A percentile compares a stretch with the other conserved stretches of the same genome.
These are phyloP conservation scores for Conus ventricosus DNA, from an alignment of 1,140 invertebrate genomes.

Conservation along the genomic window DNA sequence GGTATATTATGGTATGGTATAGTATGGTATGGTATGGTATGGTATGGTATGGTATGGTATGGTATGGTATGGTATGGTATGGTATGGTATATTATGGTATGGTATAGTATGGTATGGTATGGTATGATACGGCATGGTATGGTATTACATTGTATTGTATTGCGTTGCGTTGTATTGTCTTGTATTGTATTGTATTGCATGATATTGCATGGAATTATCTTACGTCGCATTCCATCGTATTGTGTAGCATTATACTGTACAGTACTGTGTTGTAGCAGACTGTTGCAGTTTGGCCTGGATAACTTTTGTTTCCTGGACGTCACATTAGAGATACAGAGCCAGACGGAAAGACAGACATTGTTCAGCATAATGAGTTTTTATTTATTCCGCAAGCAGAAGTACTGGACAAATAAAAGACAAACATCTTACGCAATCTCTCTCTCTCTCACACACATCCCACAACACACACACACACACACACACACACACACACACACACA, in stretches of 20 bases:
- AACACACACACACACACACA: no score
- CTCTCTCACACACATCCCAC: no score
- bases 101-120: conserved; percentile 40
- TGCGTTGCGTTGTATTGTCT: conserved; percentile 42
- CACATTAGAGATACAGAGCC: no score
- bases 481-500: no score
- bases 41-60: conserved; percentile 57
- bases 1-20: no score
- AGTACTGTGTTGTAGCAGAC: background rate
- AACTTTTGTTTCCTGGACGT: no score
- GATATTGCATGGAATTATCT: conserved; percentile 27
- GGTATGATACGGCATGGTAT: conserved; percentile 45
- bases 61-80: conserved; percentile 56
- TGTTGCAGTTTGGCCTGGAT: no score
- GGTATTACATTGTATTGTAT: conserved; percentile 37
- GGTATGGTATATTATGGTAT: conserved; percentile 56
- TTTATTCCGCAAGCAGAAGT: no score
- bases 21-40: conserved; percentile 59
- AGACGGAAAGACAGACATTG: no score
- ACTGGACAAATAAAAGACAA: no score
- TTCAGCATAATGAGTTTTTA: no score
- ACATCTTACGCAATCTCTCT: no score
- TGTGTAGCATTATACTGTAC: background rate
- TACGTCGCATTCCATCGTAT: background rate
- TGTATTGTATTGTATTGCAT: conserved; percentile 25